Evolutionary conservation across 2,888 invertebrate genomes (phyloP).

Genomic region (Volucella inflata): DNA sequence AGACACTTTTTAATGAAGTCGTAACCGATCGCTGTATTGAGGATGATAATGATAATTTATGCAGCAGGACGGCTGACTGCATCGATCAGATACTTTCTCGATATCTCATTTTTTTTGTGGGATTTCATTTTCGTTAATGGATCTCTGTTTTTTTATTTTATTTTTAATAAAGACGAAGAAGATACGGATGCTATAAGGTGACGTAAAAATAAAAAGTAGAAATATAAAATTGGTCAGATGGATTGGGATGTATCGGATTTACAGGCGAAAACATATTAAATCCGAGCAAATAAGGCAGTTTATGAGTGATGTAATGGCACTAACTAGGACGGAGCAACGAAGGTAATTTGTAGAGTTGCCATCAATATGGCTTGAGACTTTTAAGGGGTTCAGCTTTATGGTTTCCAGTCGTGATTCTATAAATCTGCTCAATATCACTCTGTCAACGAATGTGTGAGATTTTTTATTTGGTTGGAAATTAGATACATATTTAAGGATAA

Average conservation of each 20-base stretch:
- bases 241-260: conserved; percentile 39
- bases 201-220: no score
- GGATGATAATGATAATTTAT: conserved; percentile 61
- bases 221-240: neutral
- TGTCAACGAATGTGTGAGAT: neutral
- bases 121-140: neutral
- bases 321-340: conserved; percentile 3
- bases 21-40: conserved; percentile 60
- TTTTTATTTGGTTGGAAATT: neutral
- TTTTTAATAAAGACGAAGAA: neutral
- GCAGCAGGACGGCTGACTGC: conserved; percentile 28
- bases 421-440: no score
- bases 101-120: conserved; percentile 40
- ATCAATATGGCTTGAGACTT: conserved; percentile 15
- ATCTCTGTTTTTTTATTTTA: conserved; percentile 27
- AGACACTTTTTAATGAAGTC: conserved; percentile 61
- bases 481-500: neutral
- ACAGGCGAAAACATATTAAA: neutral
- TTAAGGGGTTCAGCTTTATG: neutral
- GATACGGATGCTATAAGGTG: no score
- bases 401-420: no score
- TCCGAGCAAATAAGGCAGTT: neutral
- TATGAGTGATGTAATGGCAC: neutral
- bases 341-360: neutral
- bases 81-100: conserved; percentile 64